Evolutionary conservation across 2,888 invertebrate genomes (phyloP).

Genomic region (Drosophila formosana): DNA sequence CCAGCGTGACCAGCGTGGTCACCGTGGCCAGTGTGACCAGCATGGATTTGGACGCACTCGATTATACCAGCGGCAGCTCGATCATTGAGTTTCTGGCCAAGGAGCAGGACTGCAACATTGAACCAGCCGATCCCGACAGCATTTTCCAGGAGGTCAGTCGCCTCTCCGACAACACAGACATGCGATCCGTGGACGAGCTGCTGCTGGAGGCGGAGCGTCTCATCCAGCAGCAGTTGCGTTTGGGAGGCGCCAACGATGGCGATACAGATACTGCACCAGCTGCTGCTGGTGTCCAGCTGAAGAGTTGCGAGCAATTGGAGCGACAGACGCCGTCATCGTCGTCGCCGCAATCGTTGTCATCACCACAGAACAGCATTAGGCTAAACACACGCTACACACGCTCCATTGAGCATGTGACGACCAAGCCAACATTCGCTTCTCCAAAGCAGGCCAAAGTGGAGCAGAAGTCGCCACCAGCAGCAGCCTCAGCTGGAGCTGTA

Average conservation of each 20-base stretch:
- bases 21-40: constrained; percentile 9
- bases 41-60: constrained; percentile 46
- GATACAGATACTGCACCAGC: not conserved
- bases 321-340: constrained; percentile 23
- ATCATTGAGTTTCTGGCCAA: constrained; percentile 84
- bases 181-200: constrained; percentile 87
- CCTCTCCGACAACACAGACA: constrained; percentile 85
- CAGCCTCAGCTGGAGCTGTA: constrained; percentile 27
- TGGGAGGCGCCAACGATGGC: constrained; percentile 37
- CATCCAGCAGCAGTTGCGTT: constrained; percentile 79
- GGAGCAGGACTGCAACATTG: constrained; percentile 82
- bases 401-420: constrained; percentile 65
- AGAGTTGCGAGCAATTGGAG: no score
- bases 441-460: not conserved
- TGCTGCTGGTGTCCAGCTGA: no score
- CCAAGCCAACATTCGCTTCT: not conserved
- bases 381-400: constrained; percentile 75
- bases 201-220: constrained; percentile 87
- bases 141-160: constrained; percentile 90
- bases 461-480: constrained; percentile 2
- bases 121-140: constrained; percentile 87
- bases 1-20: constrained; percentile 15
- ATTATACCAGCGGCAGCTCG: constrained; percentile 83
- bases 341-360: constrained; percentile 57
- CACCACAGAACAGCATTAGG: constrained; percentile 70